These are phyloP conservation scores for Reinhardtius hippoglossoides DNA, from an alignment of 2,113 vertebrate genomes.

Conservation along the genomic window DNA sequence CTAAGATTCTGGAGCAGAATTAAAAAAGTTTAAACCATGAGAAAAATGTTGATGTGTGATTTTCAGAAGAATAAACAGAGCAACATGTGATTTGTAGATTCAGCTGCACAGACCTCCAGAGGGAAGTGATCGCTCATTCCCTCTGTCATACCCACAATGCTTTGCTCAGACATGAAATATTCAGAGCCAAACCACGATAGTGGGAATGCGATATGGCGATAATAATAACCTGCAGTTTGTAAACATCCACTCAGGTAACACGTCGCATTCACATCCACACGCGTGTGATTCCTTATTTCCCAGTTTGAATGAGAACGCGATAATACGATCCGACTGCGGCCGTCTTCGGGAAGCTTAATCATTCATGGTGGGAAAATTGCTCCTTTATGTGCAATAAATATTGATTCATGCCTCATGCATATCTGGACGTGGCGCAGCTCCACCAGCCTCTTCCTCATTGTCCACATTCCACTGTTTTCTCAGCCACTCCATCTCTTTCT, in stretches of 20 bases:
- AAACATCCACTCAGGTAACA: conserved; percentile 68
- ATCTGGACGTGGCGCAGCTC: conserved; percentile 62
- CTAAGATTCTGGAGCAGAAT: too few relatives aligned
- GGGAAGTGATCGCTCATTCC: conserved; percentile 18
- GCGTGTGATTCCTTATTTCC: conserved; percentile 67
- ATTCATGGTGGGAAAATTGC: conserved; percentile 82
- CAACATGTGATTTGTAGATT: neutral
- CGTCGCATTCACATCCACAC: conserved; percentile 26
- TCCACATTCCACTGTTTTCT: conserved; percentile 58
- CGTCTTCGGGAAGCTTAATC: conserved; percentile 76
- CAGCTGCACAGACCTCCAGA: neutral
- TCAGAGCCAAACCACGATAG: conserved; percentile 54
- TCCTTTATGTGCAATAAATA: conserved; percentile 85
- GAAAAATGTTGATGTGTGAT: too few relatives aligned
- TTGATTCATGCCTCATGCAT: conserved; percentile 81
- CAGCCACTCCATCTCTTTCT: conserved; percentile 40
- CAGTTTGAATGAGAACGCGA: conserved; percentile 69
- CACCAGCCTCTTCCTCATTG: conserved; percentile 37
- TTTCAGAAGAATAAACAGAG: neutral
- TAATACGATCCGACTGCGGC: conserved; percentile 59
- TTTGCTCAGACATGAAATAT: conserved; percentile 69
- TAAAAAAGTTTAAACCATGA: too few relatives aligned
- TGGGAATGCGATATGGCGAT: conserved; percentile 60
- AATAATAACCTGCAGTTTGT: conserved; percentile 75
- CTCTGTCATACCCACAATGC: conserved; percentile 38